Percentiles rank a stretch among this genome's conserved stretches.
These are phyloP conservation scores for Mesorhabditis belari DNA, from an alignment of 2,888 invertebrate genomes.

Conservation along the genomic window DNA sequence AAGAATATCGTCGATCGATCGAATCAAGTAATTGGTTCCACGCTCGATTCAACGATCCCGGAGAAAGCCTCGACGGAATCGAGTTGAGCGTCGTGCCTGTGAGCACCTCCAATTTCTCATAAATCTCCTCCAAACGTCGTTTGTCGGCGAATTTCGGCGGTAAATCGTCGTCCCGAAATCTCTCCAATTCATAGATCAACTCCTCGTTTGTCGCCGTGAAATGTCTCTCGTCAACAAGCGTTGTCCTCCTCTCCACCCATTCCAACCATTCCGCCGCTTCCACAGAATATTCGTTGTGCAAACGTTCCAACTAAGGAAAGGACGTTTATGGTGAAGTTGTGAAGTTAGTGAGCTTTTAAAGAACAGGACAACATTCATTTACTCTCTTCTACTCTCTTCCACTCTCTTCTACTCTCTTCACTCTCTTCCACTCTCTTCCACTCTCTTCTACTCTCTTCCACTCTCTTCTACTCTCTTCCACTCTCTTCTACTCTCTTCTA, in stretches of 20 bases:
- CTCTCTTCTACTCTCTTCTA: too few species aligned
- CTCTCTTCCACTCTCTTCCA: too few species aligned
- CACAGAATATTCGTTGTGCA: constrained; percentile 38
- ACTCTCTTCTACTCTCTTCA: too few species aligned
- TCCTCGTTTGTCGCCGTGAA: constrained; percentile 29
- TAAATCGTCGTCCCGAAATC: constrained; percentile 88
- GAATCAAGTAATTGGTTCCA: constrained; percentile 53
- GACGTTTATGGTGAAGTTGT: neutral
- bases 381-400: too few species aligned
- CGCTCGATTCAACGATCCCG: constrained; percentile 53
- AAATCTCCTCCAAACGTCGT: constrained; percentile 76
- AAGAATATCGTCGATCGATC: constrained; percentile 34
- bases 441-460: too few species aligned
- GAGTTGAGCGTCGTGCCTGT: constrained; percentile 27
- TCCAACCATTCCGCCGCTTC: constrained; percentile 46
- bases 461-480: too few species aligned
- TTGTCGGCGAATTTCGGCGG: constrained; percentile 83
- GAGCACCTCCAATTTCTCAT: constrained; percentile 58
- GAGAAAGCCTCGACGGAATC: constrained; percentile 53
- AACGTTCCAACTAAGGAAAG: constrained; percentile 28
- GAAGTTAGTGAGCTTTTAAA: neutral
- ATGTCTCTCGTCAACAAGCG: constrained; percentile 37
- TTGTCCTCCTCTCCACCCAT: constrained; percentile 41
- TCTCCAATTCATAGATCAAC: constrained; percentile 77
- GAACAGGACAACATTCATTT: too few species aligned